Evolutionary conservation across 2,888 invertebrate species (phyloP), one percentile per base, ranked within the genome.

Genomic region (Alitta virens): DNA sequence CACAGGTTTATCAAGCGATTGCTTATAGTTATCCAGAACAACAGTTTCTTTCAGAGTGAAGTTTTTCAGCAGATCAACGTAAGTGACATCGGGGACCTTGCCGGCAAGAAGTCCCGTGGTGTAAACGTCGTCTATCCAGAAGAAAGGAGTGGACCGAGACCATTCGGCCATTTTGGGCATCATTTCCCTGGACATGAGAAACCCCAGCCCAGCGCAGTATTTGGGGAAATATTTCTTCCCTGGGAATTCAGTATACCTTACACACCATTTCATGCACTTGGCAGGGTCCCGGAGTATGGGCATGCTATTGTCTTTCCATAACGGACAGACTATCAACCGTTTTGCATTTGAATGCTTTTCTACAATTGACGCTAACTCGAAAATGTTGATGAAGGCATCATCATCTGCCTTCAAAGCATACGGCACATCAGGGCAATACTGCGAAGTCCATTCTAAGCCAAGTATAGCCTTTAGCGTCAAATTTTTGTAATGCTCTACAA

Each of bases 21-120:
- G 51, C 43, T 49, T 46, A 51, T 64, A 65, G 16, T 67, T 40
- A 18, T 63, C 64, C 5, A 60, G 40, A n/a, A 64, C 67, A 5
- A 51, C 7, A 1, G 63, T 56, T 46, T 64, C 61, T 21, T 92
- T 92, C 57, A 94, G 85, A 3, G 92, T 94, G 62, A 95, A 93
- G 81, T 94, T 94, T 83, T 92, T 92, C 7, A 93, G 85, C 68
- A 94, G 60, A 61, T 73, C 68, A 21, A 74, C 64, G 59, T 69
- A 73, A 7, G 66, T 62, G 14, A 74, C 63, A 25, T 71, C 63
- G 1, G 71, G 70, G 5, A 76, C 70, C 40, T 71, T 67, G 18
- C 63, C 26, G 1, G 72, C 63, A 16, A 78, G 62, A 7, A 75
- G 58, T 3, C 78, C 79, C 38, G 75, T 77, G 42, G 76, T 59